These are phyloP conservation scores for Cyprinus carpio DNA, from an alignment of 2,113 vertebrate species.

Conservation along the genomic window DNA sequence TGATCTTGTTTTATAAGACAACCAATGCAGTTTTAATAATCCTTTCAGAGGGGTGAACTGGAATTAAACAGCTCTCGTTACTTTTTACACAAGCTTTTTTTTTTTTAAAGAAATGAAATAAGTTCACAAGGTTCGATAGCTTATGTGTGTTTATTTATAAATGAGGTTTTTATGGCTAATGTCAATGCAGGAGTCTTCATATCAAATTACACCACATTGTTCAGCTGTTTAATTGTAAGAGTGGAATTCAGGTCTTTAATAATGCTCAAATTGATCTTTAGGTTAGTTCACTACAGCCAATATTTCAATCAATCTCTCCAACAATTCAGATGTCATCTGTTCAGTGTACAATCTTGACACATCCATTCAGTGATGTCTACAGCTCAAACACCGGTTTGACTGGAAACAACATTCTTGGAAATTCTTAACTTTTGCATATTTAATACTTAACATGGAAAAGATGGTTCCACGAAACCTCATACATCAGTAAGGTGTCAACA, in stretches of 20 bases:
- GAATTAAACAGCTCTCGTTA: neutral
- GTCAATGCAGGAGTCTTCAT: constrained; percentile 47
- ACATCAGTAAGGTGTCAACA: constrained; percentile 51
- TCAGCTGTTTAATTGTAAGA: constrained; percentile 31
- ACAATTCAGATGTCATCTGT: constrained; percentile 37
- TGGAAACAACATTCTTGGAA: constrained; percentile 35
- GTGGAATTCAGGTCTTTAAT: constrained; percentile 23
- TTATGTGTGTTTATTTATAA: constrained; percentile 54
- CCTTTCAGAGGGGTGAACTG: neutral
- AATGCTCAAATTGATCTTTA: constrained; percentile 34
- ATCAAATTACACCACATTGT: constrained; percentile 41
- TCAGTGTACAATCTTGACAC: constrained; percentile 27
- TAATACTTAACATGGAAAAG: constrained; percentile 48
- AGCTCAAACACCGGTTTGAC: constrained; percentile 14
- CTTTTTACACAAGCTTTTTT: neutral
- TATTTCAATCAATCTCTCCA: constrained; percentile 20
- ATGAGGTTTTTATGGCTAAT: constrained; percentile 50
- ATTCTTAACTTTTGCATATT: constrained; percentile 40
- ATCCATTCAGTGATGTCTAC: neutral
- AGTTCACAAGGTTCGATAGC: neutral
- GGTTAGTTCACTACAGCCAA: constrained; percentile 24
- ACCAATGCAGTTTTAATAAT: neutral
- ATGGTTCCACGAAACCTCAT: constrained; percentile 53
- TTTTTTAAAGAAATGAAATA: neutral
- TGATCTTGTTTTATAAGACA: neutral